Evolutionary conservation across 2,888 invertebrate genomes (phyloP).

Genomic region (Drosophila acutilabella): DNA sequence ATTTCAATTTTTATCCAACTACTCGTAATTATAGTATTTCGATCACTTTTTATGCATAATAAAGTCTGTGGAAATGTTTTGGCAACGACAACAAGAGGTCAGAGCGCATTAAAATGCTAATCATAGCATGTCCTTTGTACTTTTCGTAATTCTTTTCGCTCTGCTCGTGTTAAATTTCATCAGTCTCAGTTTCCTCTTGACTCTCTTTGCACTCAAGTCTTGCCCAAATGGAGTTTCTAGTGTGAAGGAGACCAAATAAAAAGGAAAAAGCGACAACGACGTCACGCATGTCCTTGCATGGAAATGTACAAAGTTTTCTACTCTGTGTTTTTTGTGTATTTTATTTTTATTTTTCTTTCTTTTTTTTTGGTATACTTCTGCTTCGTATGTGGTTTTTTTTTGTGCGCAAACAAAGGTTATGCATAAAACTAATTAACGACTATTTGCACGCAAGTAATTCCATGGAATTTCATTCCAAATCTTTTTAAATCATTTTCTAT

Average conservation of each 20-base stretch:
- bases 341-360: conserved; percentile 8
- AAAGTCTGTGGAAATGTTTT: conserved; percentile 13
- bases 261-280: conserved; percentile 30
- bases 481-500: not conserved
- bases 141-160: conserved; percentile 14
- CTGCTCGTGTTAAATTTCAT: conserved; percentile 17
- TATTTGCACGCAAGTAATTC: conserved; percentile 49
- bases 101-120: conserved; percentile 36
- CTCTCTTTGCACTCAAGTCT: conserved; percentile 12
- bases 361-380: not conserved
- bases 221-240: conserved; percentile 17
- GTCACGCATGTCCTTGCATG: conserved; percentile 72
- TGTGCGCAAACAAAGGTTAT: conserved; percentile 58
- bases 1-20: conserved; percentile 40
- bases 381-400: conserved; percentile 27
- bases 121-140: conserved; percentile 31
- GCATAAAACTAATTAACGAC: conserved; percentile 66
- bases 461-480: not conserved
- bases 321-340: conserved; percentile 21
- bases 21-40: conserved; percentile 53
- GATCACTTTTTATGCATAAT: conserved; percentile 24
- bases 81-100: conserved; percentile 16
- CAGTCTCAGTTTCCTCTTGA: conserved; percentile 12
- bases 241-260: conserved; percentile 14
- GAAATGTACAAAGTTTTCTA: conserved; percentile 55